phyloP scores from a whole-genome alignment of 2,113 vertebrate genomes.

The Athene noctua region DNA sequence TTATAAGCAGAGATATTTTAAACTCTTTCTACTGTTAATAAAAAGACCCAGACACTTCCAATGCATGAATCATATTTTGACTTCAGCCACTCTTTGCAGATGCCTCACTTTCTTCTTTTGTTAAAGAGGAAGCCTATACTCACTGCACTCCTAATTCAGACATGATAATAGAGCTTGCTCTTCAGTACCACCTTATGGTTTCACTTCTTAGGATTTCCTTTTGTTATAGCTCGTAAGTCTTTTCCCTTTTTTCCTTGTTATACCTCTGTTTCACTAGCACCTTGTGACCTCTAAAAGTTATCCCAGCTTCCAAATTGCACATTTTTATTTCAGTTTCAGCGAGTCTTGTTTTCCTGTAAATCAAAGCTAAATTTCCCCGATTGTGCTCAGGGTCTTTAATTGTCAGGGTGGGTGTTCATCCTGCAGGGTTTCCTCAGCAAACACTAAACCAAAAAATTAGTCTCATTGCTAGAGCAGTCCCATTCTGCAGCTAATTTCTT shows the following conservation, averaged over 20 bases:
- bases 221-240: neutral
- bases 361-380: neutral
- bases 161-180: neutral
- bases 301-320: neutral
- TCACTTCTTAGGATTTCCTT: neutral
- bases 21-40: neutral
- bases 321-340: neutral
- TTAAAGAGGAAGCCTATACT: neutral
- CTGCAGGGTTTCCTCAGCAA: neutral
- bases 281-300: neutral
- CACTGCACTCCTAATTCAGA: neutral
- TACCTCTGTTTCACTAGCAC: neutral
- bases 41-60: neutral
- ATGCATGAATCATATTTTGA: neutral
- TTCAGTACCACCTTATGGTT: neutral
- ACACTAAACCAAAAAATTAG: neutral
- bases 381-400: neutral
- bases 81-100: neutral
- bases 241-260: neutral
- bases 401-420: neutral
- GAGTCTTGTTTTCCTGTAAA: neutral
- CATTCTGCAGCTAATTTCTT: neutral
- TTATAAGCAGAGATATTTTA: constrained; percentile 3
- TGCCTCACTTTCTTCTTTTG: neutral
- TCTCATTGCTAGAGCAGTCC: neutral